These are phyloP conservation scores for Lysiphlebus fabarum DNA, from an alignment of 1,140 invertebrate genomes.

Conservation along the genomic window DNA sequence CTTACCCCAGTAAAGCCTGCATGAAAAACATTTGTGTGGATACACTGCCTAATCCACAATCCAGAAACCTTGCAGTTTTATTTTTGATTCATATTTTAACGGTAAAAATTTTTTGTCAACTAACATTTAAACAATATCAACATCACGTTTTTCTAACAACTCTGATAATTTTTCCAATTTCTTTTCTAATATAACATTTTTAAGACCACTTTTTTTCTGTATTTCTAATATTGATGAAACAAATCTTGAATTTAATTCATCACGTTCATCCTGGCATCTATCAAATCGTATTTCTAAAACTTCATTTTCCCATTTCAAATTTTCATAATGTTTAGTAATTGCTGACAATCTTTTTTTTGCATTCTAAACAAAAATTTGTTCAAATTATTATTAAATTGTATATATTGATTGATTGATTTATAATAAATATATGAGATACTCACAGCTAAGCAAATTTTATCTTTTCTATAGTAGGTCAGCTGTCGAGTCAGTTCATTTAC, in stretches of 20 bases:
- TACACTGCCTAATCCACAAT: too few species aligned
- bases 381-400: conserved; percentile 27
- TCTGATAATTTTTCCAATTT: conserved; percentile 67
- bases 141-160: conserved; percentile 67
- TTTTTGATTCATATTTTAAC: too few species aligned
- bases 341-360: conserved; percentile 61
- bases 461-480: conserved; percentile 77
- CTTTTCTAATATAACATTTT: conserved; percentile 72
- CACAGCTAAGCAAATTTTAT: conserved; percentile 60
- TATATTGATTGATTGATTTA: conserved; percentile 6
- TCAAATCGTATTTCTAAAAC: conserved; percentile 76
- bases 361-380: conserved; percentile 57
- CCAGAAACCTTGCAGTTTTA: too few species aligned
- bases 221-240: conserved; percentile 78
- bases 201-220: conserved; percentile 77
- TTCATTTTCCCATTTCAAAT: conserved; percentile 72
- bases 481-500: conserved; percentile 68
- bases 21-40: too few species aligned
- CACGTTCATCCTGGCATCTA: conserved; percentile 71
- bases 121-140: conserved; percentile 66
- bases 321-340: conserved; percentile 65
- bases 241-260: conserved; percentile 76
- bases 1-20: too few species aligned
- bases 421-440: conserved; percentile 27
- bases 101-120: too few species aligned